Base-by-base conservation (phyloP, 2,888 invertebrate genomes). In the Drosophila prostipennis region DNA sequence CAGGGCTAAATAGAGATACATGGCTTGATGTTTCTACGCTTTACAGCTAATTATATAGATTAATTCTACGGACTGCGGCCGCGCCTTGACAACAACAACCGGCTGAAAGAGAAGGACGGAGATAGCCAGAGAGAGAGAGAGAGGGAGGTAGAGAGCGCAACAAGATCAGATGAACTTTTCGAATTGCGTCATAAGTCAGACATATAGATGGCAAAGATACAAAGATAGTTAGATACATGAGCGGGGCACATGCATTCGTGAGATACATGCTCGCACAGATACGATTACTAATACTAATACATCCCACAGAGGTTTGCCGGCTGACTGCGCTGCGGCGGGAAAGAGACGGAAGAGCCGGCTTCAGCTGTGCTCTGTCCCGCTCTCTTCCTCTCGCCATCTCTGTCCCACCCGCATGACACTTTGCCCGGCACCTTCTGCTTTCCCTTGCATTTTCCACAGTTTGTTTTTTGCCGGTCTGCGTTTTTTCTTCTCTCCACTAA, bases 181-280 rank as follows among this genome's bases (percentile, higher is more conserved):
- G 72, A 78, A 87, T 82, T 87, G 85, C 82, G 82, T 82, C 82
- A 82, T 75, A 79, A 81, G 77, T 77, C 76, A 60, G 63, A 29
- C 40, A 57, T 51, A 48, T 57, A 56, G 74, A 60, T 87, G 77
- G 76, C 82, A 79, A 67, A 42, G 42, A 42, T 42, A 23, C 42
- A 42, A 46, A 78, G 82, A 82, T 83, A 81, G 82, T 74, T 79
- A 70, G 79, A 77, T 77, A 82, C 74, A 60, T 54, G 67, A 59
- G 74, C 46, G n/a, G n/a, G n/a, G n/a, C n/a, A 73, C 60, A 68
- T 53, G 71, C 56, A 59, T 56, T 54, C 67, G 40, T 46, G 61
- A 39, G 72, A 49, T 49, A 59, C 51, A 45, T 45, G 53, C 60
- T 49, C 45, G 23, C 72, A 32, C 16, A 48, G 32, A 48, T 13